Evolutionary conservation across 1,140 invertebrate genomes (phyloP).

Genomic region (Sycophaga agraensis): DNA sequence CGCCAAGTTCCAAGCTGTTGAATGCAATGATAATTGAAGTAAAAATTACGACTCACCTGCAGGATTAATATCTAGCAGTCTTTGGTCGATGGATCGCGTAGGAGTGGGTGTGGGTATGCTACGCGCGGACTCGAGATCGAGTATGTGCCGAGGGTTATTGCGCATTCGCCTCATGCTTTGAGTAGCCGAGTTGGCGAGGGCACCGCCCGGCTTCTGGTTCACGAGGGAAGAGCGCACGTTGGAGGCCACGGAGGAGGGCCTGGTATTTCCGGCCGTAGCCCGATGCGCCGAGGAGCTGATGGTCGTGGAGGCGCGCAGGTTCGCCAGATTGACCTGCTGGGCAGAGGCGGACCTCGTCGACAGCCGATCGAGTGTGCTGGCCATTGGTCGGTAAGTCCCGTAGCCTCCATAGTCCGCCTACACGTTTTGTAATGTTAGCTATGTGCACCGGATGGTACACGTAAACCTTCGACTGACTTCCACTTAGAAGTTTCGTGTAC

Average conservation of each 20-base stretch:
- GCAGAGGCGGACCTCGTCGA: constrained; percentile 54
- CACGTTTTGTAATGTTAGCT: no score
- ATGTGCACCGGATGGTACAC: no score
- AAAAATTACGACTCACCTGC: constrained; percentile 68
- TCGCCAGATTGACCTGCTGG: constrained; percentile 56
- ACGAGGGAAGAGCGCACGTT: constrained; percentile 44
- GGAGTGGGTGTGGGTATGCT: constrained; percentile 73
- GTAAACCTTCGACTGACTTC: no score
- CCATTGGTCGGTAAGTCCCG: constrained; percentile 56
- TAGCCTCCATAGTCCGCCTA: constrained; percentile 55
- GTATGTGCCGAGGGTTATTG: no score
- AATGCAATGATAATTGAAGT: no score
- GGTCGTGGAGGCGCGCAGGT: constrained; percentile 54
- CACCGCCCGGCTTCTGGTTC: constrained; percentile 46
- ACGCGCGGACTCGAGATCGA: constrained; percentile 63
- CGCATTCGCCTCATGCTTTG: constrained; percentile 75
- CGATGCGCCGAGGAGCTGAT: constrained; percentile 54
- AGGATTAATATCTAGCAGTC: constrained; percentile 85
- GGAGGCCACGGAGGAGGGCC: constrained; percentile 52
- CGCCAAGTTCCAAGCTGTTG: no score
- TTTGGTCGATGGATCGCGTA: constrained; percentile 65
- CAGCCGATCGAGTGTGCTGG: constrained; percentile 54
- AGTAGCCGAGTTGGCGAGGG: constrained; percentile 61
- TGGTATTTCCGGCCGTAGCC: constrained; percentile 35
- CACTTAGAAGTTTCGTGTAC: no score